Conservation (phyloP, 2,113 vertebrate genomes). For the Centropus bengalensis region DNA sequence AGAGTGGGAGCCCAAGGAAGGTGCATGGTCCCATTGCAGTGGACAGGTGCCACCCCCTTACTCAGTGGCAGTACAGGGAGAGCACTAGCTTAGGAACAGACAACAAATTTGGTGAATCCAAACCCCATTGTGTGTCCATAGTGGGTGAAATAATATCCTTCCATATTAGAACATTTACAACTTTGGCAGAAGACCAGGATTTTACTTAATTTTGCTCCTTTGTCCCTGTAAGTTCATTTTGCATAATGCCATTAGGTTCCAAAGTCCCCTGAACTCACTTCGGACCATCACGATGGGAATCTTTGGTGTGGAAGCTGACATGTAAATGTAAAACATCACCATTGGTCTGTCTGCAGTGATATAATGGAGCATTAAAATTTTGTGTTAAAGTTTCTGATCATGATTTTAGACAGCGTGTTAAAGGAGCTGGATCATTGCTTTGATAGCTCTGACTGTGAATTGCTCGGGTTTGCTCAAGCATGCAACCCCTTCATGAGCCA, state of each 20-base stretch:
- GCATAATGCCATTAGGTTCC: background rate
- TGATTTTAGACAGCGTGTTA: slow-evolving; percentile 47
- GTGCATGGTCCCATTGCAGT: background rate
- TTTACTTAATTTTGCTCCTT: background rate
- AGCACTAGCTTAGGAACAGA: background rate
- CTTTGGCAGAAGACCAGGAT: background rate
- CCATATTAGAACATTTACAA: background rate
- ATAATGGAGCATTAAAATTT: background rate
- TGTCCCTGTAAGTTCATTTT: background rate
- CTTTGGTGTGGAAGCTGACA: background rate
- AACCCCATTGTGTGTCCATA: background rate
- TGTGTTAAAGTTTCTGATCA: slow-evolving; percentile 2
- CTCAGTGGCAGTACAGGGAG: background rate
- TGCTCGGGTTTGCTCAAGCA: slow-evolving; percentile 63
- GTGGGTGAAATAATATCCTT: background rate
- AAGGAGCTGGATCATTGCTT: slow-evolving; percentile 57
- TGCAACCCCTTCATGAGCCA: slow-evolving; percentile 26
- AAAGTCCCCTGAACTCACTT: background rate
- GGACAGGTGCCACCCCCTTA: background rate
- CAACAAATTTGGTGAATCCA: background rate
- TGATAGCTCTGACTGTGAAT: slow-evolving; percentile 73
- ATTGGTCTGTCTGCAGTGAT: background rate
- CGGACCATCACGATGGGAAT: background rate
- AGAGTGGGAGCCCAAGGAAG: background rate
- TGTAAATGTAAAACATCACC: background rate